Evolutionary conservation across 2,797 vertebrate species (phyloP).

Genomic region (Gephyroberyx darwinii): DNA sequence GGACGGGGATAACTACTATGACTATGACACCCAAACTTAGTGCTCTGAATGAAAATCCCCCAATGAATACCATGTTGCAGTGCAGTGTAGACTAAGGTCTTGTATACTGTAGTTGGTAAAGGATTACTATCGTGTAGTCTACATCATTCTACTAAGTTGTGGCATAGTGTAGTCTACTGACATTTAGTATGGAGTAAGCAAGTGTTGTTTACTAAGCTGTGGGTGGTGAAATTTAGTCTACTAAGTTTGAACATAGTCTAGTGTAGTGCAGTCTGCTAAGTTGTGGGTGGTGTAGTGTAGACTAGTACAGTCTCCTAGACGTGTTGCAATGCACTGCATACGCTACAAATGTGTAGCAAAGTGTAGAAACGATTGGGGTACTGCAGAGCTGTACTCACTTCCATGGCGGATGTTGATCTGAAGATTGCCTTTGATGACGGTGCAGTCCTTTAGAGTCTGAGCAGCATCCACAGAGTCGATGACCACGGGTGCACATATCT

Average conservation of each 20-base stretch:
- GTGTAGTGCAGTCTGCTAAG: slow-evolving; percentile 3
- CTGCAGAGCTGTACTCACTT: slow-evolving; percentile 85
- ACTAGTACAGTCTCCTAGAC: not conserved
- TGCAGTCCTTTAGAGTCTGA: slow-evolving; percentile 94
- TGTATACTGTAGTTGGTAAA: not conserved
- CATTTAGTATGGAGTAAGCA: slow-evolving; percentile 3
- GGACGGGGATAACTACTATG: slow-evolving; percentile 4
- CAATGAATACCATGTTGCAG: slow-evolving; percentile 15
- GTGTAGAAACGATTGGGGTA: not conserved
- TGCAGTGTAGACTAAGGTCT: not conserved
- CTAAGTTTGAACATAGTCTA: too few species aligned
- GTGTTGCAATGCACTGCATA: not conserved
- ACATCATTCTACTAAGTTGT: not conserved
- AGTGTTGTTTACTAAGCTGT: not conserved
- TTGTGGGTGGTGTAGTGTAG: not conserved
- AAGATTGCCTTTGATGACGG: slow-evolving; percentile 93
- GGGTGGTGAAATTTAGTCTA: not conserved
- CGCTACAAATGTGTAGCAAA: not conserved
- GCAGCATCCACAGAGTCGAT: slow-evolving; percentile 96
- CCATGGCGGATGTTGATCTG: slow-evolving; percentile 97
- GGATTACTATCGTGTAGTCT: slow-evolving; percentile 15
- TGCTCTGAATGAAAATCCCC: slow-evolving; percentile 32
- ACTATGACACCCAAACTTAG: not conserved
- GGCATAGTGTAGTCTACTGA: not conserved
- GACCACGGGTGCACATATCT: slow-evolving; percentile 85